phyloP scores from a whole-genome alignment of 2,797 vertebrate genomes.

The Heteromormyrus szaboi region DNA sequence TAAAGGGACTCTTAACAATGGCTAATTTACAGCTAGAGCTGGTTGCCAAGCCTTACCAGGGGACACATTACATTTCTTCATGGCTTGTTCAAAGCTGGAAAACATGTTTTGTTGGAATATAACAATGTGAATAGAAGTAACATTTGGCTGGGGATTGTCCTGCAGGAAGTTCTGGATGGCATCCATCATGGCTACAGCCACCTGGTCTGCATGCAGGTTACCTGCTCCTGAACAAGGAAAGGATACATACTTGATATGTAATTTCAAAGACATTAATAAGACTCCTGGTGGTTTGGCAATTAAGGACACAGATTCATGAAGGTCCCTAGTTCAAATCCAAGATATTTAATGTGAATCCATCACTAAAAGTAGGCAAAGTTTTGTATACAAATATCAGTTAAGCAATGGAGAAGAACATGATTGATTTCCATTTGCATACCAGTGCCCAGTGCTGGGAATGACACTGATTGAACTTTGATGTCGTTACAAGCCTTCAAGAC shows the following conservation, averaged over 20 bases:
- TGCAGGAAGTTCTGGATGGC: conserved; percentile 32
- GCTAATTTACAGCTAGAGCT: background rate
- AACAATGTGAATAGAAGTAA: conserved; percentile 42
- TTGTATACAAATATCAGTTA: background rate
- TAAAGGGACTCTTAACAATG: background rate
- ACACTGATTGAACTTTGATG: conserved; percentile 41
- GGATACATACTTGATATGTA: background rate
- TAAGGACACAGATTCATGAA: background rate
- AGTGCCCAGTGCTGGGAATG: conserved; percentile 50
- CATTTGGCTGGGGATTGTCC: conserved; percentile 17
- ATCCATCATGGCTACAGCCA: conserved; percentile 42
- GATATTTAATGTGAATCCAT: background rate
- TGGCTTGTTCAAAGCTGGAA: conserved; percentile 36
- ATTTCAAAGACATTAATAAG: background rate
- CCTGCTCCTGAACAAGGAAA: conserved; percentile 39
- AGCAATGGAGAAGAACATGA: background rate
- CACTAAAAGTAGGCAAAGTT: background rate
- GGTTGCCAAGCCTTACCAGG: background rate
- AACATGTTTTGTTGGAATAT: conserved; percentile 44
- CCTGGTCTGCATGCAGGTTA: conserved; percentile 32
- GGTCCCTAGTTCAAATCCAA: background rate
- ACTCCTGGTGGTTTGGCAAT: background rate
- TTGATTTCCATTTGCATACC: conserved; percentile 31
- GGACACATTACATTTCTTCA: conserved; percentile 35
- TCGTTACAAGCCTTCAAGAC: conserved; percentile 42